These are phyloP conservation scores for Heliconius erato DNA, from an alignment of 2,888 invertebrate species.

Conservation along the genomic window DNA sequence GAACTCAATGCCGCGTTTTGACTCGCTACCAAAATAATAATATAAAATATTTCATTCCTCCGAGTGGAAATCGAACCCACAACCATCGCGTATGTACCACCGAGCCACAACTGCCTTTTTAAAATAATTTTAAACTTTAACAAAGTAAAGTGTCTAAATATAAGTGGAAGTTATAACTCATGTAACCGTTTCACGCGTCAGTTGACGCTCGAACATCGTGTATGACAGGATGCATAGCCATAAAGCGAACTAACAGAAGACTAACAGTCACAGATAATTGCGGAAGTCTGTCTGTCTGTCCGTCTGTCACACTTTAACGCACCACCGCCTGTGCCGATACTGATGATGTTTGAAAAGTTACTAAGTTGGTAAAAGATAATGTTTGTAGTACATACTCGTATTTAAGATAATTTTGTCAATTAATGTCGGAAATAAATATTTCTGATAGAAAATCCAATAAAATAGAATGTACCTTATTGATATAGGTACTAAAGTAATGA, in stretches of 20 bases:
- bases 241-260: slow-evolving; percentile 25
- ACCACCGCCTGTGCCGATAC: slow-evolving; percentile 11
- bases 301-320: slow-evolving; percentile 19
- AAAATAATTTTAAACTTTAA: background rate
- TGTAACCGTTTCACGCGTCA: slow-evolving; percentile 42
- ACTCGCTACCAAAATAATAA: no score
- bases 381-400: background rate
- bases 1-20: no score
- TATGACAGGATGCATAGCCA: slow-evolving; percentile 35
- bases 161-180: slow-evolving; percentile 34
- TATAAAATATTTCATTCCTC: background rate
- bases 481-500: no score
- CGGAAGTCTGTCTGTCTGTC: slow-evolving; percentile 23
- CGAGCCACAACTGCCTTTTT: background rate
- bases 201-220: slow-evolving; percentile 33
- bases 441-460: background rate
- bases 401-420: background rate
- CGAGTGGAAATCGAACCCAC: background rate
- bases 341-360: slow-evolving; percentile 8
- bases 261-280: slow-evolving; percentile 36
- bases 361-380: background rate
- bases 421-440: background rate
- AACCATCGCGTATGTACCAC: background rate
- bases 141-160: slow-evolving; percentile 23
- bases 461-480: background rate